Percentiles rank a stretch among this genome's conserved stretches.
phyloP scores from a whole-genome alignment of 2,113 vertebrate genomes.

The Jaculus jaculus region DNA sequence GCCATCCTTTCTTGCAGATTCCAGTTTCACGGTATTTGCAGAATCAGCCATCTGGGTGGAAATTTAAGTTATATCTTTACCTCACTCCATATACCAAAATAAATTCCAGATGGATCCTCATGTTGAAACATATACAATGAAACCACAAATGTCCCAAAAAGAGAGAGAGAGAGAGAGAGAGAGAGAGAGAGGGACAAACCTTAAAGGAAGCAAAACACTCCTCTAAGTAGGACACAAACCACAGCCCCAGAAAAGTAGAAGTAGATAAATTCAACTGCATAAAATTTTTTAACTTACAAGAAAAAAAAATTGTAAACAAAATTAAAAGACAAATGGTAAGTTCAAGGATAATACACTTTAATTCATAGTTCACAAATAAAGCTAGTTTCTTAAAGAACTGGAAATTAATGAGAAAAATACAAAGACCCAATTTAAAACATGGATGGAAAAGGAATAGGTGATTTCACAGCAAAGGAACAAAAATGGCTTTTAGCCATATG shows the following conservation, averaged over 20 bases:
- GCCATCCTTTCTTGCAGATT: slow-evolving; percentile 22
- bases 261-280: not conserved
- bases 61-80: slow-evolving; percentile 60
- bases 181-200: slow-evolving; percentile 28
- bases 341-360: slow-evolving; percentile 13
- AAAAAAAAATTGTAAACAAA: slow-evolving; percentile 32
- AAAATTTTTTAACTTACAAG: slow-evolving; percentile 14
- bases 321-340: slow-evolving; percentile 18
- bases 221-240: slow-evolving; percentile 60
- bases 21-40: slow-evolving; percentile 27
- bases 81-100: slow-evolving; percentile 58
- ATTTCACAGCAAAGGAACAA: not conserved
- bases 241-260: slow-evolving; percentile 37
- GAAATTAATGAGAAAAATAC: slow-evolving; percentile 33
- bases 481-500: not conserved
- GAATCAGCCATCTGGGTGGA: slow-evolving; percentile 65
- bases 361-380: slow-evolving; percentile 24
- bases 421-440: slow-evolving; percentile 43
- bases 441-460: not conserved
- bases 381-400: slow-evolving; percentile 31
- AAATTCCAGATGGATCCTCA: slow-evolving; percentile 69
- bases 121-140: slow-evolving; percentile 71
- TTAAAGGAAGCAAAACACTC: slow-evolving; percentile 55
- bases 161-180: slow-evolving; percentile 27
- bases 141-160: slow-evolving; percentile 27